phyloP scores from a whole-genome alignment of 2,888 invertebrate genomes.

The Cataglyphis altisquamis region DNA sequence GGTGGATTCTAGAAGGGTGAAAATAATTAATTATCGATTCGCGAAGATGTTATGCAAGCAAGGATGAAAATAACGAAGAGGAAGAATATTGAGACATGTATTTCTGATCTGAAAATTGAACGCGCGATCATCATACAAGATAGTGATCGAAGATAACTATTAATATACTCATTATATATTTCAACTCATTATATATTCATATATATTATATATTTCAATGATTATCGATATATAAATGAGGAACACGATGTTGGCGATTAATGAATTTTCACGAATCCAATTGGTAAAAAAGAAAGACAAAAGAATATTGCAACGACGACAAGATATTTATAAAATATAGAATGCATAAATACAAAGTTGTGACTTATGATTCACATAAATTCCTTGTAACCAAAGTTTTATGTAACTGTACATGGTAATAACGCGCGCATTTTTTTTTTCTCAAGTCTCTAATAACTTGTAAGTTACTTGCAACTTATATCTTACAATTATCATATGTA shows the following conservation, averaged over 20 bases:
- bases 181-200: too few species aligned
- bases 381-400: neutral
- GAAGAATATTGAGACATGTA: neutral
- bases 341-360: neutral
- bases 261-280: neutral
- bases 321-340: neutral
- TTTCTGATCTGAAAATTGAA: neutral
- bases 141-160: too few species aligned
- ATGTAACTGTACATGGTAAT: neutral
- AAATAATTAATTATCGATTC: neutral
- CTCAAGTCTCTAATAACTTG: neutral
- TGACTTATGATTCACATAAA: neutral
- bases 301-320: neutral
- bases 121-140: too few species aligned
- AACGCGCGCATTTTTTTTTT: neutral
- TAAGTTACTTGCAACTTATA: neutral
- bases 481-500: neutral
- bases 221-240: neutral
- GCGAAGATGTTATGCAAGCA: neutral
- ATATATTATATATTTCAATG: neutral
- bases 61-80: neutral
- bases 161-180: too few species aligned
- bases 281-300: neutral
- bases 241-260: neutral
- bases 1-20: neutral